Percentiles rank a stretch among this genome's conserved stretches.
Evolutionary conservation across 2,113 vertebrate species (phyloP).

Genomic region (Misgurnus mizolepis): DNA sequence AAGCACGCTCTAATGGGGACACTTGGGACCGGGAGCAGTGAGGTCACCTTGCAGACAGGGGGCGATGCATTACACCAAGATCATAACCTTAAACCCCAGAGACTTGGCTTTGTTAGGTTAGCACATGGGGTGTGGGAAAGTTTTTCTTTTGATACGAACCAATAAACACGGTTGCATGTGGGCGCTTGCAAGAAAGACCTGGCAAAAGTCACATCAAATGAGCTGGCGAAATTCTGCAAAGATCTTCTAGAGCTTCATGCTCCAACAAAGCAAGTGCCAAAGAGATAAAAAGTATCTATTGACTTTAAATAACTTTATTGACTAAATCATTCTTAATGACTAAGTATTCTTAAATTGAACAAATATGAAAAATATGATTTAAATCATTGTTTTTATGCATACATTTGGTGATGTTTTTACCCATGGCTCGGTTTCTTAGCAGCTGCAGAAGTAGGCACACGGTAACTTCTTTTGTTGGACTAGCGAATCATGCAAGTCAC

Average conservation of each 20-base stretch:
- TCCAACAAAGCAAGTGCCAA: too few relatives aligned
- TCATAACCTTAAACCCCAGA: background rate
- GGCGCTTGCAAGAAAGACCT: too few relatives aligned
- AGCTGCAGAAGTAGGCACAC: conserved; percentile 58
- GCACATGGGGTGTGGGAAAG: background rate
- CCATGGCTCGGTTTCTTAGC: conserved; percentile 52
- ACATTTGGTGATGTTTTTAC: conserved; percentile 39
- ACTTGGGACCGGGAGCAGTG: conserved; percentile 65
- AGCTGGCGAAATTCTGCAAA: too few relatives aligned
- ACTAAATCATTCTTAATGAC: too few relatives aligned
- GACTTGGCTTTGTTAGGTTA: conserved; percentile 20
- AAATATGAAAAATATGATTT: too few relatives aligned
- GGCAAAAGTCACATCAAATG: too few relatives aligned
- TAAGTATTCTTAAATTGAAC: too few relatives aligned
- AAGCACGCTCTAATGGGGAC: conserved; percentile 73
- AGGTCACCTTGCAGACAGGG: conserved; percentile 60
- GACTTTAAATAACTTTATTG: too few relatives aligned
- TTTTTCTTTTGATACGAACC: background rate
- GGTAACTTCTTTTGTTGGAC: conserved; percentile 60
- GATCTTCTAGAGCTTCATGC: too few relatives aligned
- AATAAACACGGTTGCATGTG: background rate
- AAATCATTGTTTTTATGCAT: too few relatives aligned
- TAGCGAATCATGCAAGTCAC: conserved; percentile 73
- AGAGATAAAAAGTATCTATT: too few relatives aligned
- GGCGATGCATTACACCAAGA: conserved; percentile 35